Conservation (phyloP, 2,113 vertebrate species). For the Mus musculus region DNA sequence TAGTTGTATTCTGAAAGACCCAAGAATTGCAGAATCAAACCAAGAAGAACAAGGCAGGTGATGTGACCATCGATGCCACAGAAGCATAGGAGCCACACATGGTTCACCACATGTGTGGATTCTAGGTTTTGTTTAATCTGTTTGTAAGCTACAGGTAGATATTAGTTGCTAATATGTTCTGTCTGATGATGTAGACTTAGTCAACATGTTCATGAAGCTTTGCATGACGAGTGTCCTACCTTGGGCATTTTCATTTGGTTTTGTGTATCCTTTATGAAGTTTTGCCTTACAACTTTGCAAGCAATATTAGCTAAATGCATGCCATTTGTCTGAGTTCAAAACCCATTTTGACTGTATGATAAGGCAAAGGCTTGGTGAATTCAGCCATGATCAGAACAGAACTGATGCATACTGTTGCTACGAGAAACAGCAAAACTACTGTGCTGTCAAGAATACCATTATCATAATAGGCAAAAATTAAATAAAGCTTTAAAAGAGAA, state of each 20-base stretch:
- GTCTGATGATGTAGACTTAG: neutral
- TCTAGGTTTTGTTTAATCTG: neutral
- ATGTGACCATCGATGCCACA: neutral
- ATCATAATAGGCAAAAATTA: neutral
- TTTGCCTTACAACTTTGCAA: neutral
- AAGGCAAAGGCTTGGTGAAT: neutral
- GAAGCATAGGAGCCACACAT: neutral
- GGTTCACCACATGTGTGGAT: neutral
- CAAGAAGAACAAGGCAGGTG: constrained; percentile 15
- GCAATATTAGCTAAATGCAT: neutral
- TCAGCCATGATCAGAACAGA: neutral
- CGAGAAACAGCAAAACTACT: neutral
- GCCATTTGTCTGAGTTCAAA: neutral
- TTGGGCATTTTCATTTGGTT: neutral
- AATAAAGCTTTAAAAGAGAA: neutral
- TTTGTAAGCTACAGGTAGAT: neutral
- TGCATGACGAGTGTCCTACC: neutral
- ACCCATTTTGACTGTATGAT: neutral
- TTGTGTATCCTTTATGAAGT: neutral
- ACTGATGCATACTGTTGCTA: neutral
- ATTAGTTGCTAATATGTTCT: neutral
- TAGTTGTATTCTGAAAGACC: neutral
- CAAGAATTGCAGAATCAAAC: neutral
- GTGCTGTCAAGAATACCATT: neutral
- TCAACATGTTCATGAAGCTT: neutral